phyloP scores from a whole-genome alignment of 2,797 vertebrate species.

The Gobio occitaniae region DNA sequence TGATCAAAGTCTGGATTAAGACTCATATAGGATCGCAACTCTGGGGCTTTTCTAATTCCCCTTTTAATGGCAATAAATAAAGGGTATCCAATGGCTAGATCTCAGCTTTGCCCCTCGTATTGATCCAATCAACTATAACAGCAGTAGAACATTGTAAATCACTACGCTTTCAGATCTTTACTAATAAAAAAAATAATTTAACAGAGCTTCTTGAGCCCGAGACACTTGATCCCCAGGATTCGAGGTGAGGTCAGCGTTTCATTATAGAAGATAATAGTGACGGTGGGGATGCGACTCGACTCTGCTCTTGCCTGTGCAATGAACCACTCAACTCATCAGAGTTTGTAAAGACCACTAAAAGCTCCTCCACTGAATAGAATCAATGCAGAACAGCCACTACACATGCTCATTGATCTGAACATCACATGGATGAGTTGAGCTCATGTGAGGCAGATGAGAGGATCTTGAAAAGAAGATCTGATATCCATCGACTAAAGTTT shows the following conservation, averaged over 20 bases:
- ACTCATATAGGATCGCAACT: not conserved
- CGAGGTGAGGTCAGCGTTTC: conserved; percentile 22
- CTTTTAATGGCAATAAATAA: conserved; percentile 27
- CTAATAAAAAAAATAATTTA: not conserved
- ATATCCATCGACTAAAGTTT: conserved; percentile 21
- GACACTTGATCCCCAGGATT: conserved; percentile 23
- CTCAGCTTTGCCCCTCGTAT: conserved; percentile 15
- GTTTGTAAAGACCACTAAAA: conserved; percentile 43
- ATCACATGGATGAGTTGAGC: conserved; percentile 45
- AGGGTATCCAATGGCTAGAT: conserved; percentile 10
- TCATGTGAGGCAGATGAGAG: conserved; percentile 39
- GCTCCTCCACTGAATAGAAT: conserved; percentile 33
- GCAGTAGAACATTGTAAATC: not conserved
- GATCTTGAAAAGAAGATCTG: conserved; percentile 32
- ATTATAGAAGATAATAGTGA: conserved; percentile 18
- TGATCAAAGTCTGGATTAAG: conserved; percentile 17
- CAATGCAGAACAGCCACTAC: conserved; percentile 31
- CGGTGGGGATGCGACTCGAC: not conserved
- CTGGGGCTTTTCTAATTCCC: not conserved
- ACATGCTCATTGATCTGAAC: conserved; percentile 40
- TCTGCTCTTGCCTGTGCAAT: conserved; percentile 4
- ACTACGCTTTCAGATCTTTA: not conserved
- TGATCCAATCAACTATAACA: conserved; percentile 1
- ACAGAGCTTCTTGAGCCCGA: not conserved
- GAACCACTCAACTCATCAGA: conserved; percentile 37